Base-by-base conservation (phyloP, 2,113 vertebrate genomes). In the Galbula dea region DNA sequence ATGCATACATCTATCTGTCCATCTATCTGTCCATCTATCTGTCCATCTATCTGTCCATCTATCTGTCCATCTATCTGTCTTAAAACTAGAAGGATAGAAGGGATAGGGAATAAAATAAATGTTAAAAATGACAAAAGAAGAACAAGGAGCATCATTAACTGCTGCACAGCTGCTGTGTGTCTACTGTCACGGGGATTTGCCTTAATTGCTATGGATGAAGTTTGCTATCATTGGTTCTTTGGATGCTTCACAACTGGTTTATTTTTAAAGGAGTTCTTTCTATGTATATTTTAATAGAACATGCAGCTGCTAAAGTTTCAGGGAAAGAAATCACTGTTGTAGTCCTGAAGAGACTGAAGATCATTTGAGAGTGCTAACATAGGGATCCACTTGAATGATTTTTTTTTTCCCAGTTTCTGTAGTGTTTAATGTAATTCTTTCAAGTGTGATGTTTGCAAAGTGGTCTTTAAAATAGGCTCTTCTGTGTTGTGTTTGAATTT, bases 401-500 rank as follows among this genome's bases (percentile, higher is more conserved):
- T n/a, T 73, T 71, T 74, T 79, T 87, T 66, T 45, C 24, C 7
- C 20, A 23, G 39, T 55, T 84, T 83, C 30, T 51, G 8, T 48
- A 49, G 75, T 75, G 41, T 72, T 89, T 87, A 91, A 84, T 85
- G 95, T 90, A 13, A 45, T 80, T 69, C 71, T 90, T 94, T 95
- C 78, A 95, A 94, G 93, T 76, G 75, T 41, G 86, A 67, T 92
- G 87, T 96, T 97, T 97, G 95, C 89, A 55, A 94, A 97, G 94
- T 84, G 26, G 88, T 88, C 82, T 97, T 93, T 96, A 90, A 93
- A 95, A 96, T 83, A 65, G 84, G 79, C 69, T 92, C 63, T 89
- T 95, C 76, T 76, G 73, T 96, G 77, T 93, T 95, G 86, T 96
- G 73, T 91, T 95, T 97, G 97, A 97, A 97, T 97, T 96, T 95